A percentile compares a stretch with the other conserved stretches of the same genome.
phyloP scores from a whole-genome alignment of 2,797 vertebrate genomes.

The Bucorvus abyssinicus region DNA sequence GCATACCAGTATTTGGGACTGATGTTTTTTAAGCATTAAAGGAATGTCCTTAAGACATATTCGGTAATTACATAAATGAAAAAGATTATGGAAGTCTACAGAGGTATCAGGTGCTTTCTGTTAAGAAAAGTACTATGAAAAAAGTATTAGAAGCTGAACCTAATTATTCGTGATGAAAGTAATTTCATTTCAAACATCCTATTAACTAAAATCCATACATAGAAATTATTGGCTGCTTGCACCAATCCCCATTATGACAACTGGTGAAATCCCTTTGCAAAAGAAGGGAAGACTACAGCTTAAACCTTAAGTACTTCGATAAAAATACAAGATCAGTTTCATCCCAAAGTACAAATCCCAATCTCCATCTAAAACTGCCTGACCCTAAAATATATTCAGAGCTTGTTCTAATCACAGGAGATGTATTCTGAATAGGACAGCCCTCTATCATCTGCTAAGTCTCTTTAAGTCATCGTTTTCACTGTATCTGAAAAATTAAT shows the following conservation, averaged over 20 bases:
- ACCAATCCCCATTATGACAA: conserved; percentile 65
- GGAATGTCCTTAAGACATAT: conserved; percentile 2
- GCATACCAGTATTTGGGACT: not conserved
- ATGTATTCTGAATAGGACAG: conserved; percentile 68
- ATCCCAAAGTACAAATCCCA: conserved; percentile 71
- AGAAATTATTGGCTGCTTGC: conserved; percentile 60
- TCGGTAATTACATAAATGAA: not conserved
- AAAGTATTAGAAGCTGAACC: conserved; percentile 31
- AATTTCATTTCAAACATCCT: conserved; percentile 67
- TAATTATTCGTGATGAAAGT: conserved; percentile 55
- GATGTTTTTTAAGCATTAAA: not conserved
- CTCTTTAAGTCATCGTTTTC: conserved; percentile 76
- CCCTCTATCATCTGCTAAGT: conserved; percentile 71
- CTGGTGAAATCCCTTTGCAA: conserved; percentile 65
- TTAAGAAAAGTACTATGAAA: conserved; percentile 12
- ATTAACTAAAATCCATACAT: conserved; percentile 70
- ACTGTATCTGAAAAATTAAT: conserved; percentile 81
- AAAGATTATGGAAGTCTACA: not conserved
- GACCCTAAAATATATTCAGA: conserved; percentile 70
- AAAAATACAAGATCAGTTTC: conserved; percentile 79
- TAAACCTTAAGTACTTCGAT: conserved; percentile 74
- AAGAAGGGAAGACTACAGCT: conserved; percentile 62
- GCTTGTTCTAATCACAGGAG: conserved; percentile 76
- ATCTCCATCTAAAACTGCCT: conserved; percentile 72
- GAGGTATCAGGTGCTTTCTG: not conserved